A percentile compares a stretch with the other conserved stretches of the same genome.
Evolutionary conservation across 2,113 vertebrate genomes (phyloP).

Genomic region (Arvicanthis niloticus): DNA sequence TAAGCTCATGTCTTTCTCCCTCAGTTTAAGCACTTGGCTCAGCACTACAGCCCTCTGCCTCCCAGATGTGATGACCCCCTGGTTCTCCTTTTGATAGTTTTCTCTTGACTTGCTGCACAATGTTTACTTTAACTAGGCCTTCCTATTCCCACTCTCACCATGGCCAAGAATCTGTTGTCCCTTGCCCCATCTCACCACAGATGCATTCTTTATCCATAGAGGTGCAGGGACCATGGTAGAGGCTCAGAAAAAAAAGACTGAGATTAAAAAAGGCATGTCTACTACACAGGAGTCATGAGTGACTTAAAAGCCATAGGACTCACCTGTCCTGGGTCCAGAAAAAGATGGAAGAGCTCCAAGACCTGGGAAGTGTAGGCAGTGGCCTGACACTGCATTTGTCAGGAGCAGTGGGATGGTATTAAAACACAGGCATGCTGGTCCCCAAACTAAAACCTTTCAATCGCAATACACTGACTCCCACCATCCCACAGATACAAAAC

Average conservation of each 20-base stretch:
- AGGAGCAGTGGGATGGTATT: background rate
- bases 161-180: background rate
- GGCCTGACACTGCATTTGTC: background rate
- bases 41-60: background rate
- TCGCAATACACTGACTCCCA: background rate
- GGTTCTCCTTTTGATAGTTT: background rate
- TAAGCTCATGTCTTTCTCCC: background rate
- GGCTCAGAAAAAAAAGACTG: background rate
- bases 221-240: background rate
- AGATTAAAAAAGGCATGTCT: background rate
- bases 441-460: background rate
- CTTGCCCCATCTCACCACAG: background rate
- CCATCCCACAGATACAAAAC: background rate
- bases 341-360: background rate
- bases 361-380: too few species aligned
- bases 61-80: background rate
- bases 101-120: background rate
- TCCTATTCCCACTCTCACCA: background rate
- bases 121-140: background rate
- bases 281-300: background rate
- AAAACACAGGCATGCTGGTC: conserved; percentile 5
- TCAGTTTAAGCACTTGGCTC: conserved; percentile 7
- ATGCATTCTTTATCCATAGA: background rate
- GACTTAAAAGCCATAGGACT: background rate
- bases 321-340: background rate